Conservation (phyloP, 2,113 vertebrate genomes). For the Cryptomyrus ogoouensis region DNA sequence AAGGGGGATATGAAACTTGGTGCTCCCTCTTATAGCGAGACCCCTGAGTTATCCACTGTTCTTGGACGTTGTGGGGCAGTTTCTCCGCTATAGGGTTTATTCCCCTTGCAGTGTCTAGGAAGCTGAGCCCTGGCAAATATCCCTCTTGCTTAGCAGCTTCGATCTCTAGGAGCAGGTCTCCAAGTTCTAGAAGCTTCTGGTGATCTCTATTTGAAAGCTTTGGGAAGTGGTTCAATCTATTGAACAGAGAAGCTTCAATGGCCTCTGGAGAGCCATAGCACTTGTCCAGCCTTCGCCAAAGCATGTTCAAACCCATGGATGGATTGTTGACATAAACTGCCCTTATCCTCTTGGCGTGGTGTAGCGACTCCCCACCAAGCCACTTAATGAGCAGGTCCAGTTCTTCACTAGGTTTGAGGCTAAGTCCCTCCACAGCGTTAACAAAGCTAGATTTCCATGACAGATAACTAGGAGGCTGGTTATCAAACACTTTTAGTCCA, state of each 20-base stretch:
- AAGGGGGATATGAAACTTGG: slow-evolving; percentile 4
- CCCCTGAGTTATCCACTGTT: slow-evolving; percentile 13
- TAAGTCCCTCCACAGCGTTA: not conserved
- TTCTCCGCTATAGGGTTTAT: slow-evolving; percentile 18
- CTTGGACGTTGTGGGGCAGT: slow-evolving; percentile 8
- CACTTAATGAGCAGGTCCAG: slow-evolving; percentile 15
- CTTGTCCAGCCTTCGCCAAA: not conserved
- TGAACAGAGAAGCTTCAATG: not conserved
- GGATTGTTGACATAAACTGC: not conserved
- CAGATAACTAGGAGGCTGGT: not conserved
- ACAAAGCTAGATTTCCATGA: slow-evolving; percentile 15
- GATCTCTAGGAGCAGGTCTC: not conserved
- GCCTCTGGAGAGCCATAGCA: slow-evolving; percentile 14
- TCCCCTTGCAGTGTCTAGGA: slow-evolving; percentile 2
- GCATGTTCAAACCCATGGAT: not conserved
- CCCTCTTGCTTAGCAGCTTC: slow-evolving; percentile 13
- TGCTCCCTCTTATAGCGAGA: not conserved
- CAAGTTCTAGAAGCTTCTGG: not conserved
- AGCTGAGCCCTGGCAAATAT: not conserved
- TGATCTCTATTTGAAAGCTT: not conserved
- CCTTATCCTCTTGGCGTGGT: not conserved
- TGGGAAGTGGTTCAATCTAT: not conserved
- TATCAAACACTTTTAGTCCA: not conserved
- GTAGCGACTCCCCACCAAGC: not conserved
- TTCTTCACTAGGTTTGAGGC: slow-evolving; percentile 13